These are phyloP conservation scores for Varanus komodoensis DNA, from an alignment of 2,113 vertebrate species.

Conservation along the genomic window DNA sequence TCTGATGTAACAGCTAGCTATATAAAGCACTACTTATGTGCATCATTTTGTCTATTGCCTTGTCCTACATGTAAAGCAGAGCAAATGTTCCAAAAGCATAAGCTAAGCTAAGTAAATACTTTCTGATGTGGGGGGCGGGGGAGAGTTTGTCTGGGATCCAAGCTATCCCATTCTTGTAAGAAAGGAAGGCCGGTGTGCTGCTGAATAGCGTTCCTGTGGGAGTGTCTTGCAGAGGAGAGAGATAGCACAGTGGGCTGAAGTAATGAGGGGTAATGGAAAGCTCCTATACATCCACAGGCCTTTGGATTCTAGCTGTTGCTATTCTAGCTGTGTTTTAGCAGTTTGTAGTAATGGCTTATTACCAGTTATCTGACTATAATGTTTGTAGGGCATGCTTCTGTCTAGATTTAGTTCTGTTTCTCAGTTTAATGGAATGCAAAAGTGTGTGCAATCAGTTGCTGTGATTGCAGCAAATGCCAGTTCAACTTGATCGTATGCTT, in stretches of 20 bases:
- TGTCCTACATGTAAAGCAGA: not conserved
- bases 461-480: not conserved
- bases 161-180: not conserved
- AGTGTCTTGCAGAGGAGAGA: not conserved
- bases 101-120: not conserved
- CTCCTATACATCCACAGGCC: not conserved
- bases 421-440: not conserved
- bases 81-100: not conserved
- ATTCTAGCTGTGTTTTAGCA: not conserved
- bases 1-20: not conserved
- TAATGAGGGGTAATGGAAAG: not conserved
- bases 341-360: not conserved
- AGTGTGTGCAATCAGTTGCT: not conserved
- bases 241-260: not conserved
- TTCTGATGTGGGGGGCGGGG: too few species aligned
- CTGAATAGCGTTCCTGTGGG: not conserved
- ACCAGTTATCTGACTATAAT: not conserved
- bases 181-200: too few species aligned
- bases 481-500: not conserved
- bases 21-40: not conserved
- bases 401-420: not conserved
- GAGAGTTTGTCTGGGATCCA: not conserved
- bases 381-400: not conserved
- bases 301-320: not conserved
- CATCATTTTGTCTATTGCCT: not conserved